Percentiles rank a stretch among this genome's conserved stretches.
These are phyloP conservation scores for Paratrypauchen microcephalus DNA, from an alignment of 2,797 vertebrate genomes.

Conservation along the genomic window DNA sequence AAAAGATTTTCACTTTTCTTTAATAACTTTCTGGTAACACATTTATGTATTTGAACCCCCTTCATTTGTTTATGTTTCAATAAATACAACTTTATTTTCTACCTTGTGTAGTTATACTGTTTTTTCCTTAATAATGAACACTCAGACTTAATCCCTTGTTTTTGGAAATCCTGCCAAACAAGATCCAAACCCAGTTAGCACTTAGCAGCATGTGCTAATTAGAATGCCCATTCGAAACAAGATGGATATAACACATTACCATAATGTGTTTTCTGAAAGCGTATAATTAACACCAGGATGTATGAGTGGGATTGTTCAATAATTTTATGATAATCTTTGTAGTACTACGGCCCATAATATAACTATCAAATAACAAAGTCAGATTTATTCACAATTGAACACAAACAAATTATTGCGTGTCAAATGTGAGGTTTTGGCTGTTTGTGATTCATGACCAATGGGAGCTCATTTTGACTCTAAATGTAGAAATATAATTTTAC, in stretches of 20 bases:
- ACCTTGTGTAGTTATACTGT: neutral
- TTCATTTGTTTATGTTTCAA: neutral
- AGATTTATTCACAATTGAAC: neutral
- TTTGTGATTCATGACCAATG: neutral
- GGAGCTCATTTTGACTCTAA: neutral
- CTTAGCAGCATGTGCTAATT: conserved; percentile 14
- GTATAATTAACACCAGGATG: conserved; percentile 12
- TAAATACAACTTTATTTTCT: neutral
- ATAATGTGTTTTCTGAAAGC: conserved; percentile 15
- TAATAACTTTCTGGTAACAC: conserved; percentile 3
- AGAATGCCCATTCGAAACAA: conserved; percentile 12
- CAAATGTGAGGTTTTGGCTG: neutral
- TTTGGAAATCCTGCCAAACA: conserved; percentile 8
- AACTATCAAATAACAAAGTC: neutral
- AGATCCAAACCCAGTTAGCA: conserved; percentile 6
- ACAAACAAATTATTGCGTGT: neutral
- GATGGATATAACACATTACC: conserved; percentile 12
- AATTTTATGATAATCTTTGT: conserved; percentile 15
- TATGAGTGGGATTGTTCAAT: conserved; percentile 14
- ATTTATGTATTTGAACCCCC: neutral
- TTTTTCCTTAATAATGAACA: neutral
- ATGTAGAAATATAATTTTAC: neutral
- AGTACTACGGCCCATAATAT: neutral
- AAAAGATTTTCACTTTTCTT: neutral
- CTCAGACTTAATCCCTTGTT: neutral